phyloP scores from a whole-genome alignment of 2,113 vertebrate genomes.

The Crotalus viridis region DNA sequence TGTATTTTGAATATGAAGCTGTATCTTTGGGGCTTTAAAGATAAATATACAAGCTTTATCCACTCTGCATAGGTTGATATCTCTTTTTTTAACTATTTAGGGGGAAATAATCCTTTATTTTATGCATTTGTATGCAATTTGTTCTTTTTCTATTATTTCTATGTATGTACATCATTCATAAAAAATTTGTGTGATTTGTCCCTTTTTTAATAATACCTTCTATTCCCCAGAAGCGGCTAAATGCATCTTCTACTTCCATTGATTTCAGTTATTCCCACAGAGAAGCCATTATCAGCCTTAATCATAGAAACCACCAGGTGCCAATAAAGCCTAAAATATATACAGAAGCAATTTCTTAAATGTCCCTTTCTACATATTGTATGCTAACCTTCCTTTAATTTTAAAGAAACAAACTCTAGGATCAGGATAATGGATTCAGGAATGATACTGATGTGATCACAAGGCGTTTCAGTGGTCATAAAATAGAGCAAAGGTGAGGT shows the following conservation, averaged over 20 bases:
- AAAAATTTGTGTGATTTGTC: neutral
- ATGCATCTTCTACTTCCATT: neutral
- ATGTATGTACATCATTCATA: neutral
- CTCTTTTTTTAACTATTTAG: neutral
- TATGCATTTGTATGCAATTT: neutral
- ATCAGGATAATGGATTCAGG: neutral
- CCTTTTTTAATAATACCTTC: constrained; percentile 9
- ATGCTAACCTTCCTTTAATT: neutral
- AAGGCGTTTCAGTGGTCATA: neutral
- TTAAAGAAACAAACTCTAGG: neutral
- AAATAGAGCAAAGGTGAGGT: neutral
- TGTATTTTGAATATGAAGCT: neutral
- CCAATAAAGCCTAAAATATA: constrained; percentile 27
- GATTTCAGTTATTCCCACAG: neutral
- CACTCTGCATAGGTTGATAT: neutral
- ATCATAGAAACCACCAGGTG: constrained; percentile 24
- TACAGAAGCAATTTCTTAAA: constrained; percentile 33
- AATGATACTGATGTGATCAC: neutral
- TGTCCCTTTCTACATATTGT: neutral
- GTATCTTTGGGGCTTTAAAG: neutral
- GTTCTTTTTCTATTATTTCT: constrained; percentile 10
- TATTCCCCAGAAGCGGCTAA: constrained; percentile 12
- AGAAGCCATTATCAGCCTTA: constrained; percentile 6
- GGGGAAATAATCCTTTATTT: neutral
- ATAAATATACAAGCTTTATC: neutral